phyloP scores from a whole-genome alignment of 2,797 vertebrate species.

The Psittacula derbiana region DNA sequence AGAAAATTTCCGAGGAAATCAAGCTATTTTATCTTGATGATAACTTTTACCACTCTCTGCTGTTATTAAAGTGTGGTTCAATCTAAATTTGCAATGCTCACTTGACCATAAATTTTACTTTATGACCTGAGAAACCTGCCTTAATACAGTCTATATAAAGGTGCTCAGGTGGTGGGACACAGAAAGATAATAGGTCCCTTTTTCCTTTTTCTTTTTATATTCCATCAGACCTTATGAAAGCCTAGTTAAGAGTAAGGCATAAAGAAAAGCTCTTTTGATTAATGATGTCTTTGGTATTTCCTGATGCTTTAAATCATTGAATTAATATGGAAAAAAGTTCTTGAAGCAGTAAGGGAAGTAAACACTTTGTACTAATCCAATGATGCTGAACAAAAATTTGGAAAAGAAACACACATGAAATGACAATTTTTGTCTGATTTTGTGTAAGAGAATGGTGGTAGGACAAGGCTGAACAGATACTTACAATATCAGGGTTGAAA shows the following conservation, averaged over 20 bases:
- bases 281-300: constrained; percentile 38
- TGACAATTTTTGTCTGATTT: neutral
- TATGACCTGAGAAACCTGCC: neutral
- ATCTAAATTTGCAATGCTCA: neutral
- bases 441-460: neutral
- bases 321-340: constrained; percentile 56
- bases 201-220: neutral
- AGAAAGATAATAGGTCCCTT: neutral
- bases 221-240: constrained; percentile 22
- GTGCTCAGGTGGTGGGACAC: neutral
- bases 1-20: neutral
- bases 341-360: constrained; percentile 53
- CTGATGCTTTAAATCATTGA: constrained; percentile 43
- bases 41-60: neutral
- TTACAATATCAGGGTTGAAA: neutral
- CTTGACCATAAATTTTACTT: neutral
- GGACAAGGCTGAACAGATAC: neutral
- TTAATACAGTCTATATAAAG: neutral
- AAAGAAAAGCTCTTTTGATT: constrained; percentile 60
- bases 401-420: neutral
- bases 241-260: constrained; percentile 31
- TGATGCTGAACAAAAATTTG: constrained; percentile 42
- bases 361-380: constrained; percentile 58
- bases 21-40: neutral
- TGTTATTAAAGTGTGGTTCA: neutral